These are phyloP conservation scores for Melanotaenia maccullochi DNA, from an alignment of 2,797 vertebrate species.

Conservation along the genomic window DNA sequence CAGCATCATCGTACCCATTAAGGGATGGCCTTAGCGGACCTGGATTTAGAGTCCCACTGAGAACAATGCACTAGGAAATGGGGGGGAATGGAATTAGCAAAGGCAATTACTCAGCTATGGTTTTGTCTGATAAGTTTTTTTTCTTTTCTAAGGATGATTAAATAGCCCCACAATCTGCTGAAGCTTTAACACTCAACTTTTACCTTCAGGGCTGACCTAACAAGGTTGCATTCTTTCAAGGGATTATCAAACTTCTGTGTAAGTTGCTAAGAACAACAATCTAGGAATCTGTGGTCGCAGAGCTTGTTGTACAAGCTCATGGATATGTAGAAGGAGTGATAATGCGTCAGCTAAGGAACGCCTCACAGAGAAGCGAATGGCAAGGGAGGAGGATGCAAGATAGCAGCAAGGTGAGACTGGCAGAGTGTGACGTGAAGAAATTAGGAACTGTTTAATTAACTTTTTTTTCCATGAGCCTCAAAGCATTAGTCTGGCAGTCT, in stretches of 20 bases:
- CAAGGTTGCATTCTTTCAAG: slow-evolving; percentile 46
- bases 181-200: slow-evolving; percentile 49
- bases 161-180: slow-evolving; percentile 54
- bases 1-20: slow-evolving; percentile 64
- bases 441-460: slow-evolving; percentile 65
- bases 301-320: slow-evolving; percentile 30
- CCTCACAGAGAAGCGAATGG: slow-evolving; percentile 36
- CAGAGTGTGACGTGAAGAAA: slow-evolving; percentile 60
- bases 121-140: slow-evolving; percentile 70
- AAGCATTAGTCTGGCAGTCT: slow-evolving; percentile 21
- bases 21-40: slow-evolving; percentile 48
- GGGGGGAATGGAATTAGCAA: slow-evolving; percentile 59
- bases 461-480: slow-evolving; percentile 26
- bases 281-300: slow-evolving; percentile 17
- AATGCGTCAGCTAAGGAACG: slow-evolving; percentile 33
- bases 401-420: slow-evolving; percentile 41
- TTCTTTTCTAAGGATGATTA: slow-evolving; percentile 68
- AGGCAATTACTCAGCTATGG: slow-evolving; percentile 71
- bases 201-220: slow-evolving; percentile 64
- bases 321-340: slow-evolving; percentile 17
- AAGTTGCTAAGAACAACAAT: slow-evolving; percentile 56
- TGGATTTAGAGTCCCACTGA: slow-evolving; percentile 60
- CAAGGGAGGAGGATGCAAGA: slow-evolving; percentile 31
- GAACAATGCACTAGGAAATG: slow-evolving; percentile 66
- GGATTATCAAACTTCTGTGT: slow-evolving; percentile 40